phyloP scores from a whole-genome alignment of 2,888 invertebrate species.

The Actias luna region DNA sequence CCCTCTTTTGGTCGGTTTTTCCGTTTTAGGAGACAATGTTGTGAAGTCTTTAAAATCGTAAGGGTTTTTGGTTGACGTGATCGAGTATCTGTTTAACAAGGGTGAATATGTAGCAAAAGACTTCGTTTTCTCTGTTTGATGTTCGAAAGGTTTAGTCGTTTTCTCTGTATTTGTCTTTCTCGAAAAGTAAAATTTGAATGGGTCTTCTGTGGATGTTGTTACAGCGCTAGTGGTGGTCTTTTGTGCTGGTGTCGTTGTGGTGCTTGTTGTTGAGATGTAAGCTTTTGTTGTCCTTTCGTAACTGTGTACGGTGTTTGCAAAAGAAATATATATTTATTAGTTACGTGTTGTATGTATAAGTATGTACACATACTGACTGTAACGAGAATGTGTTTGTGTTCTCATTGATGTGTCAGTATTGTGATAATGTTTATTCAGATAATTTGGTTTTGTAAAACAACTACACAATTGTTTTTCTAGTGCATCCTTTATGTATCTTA shows the following conservation, averaged over 20 bases:
- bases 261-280: conserved; percentile 62
- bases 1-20: conserved; percentile 51
- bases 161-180: conserved; percentile 48
- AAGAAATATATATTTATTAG: conserved; percentile 36
- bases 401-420: conserved; percentile 52
- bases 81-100: conserved; percentile 65
- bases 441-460: conserved; percentile 22
- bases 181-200: conserved; percentile 53
- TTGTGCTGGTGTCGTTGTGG: conserved; percentile 42
- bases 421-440: conserved; percentile 37
- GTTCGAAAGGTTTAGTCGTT: conserved; percentile 36
- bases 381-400: conserved; percentile 51
- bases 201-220: conserved; percentile 34
- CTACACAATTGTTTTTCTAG: not conserved
- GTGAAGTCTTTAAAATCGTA: conserved; percentile 77
- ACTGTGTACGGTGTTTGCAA: conserved; percentile 60
- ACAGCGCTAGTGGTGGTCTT: conserved; percentile 5
- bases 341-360: conserved; percentile 46
- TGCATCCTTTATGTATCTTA: too few species aligned
- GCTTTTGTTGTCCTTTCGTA: conserved; percentile 73
- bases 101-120: conserved; percentile 50
- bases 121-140: conserved; percentile 54
- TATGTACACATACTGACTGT: conserved; percentile 56
- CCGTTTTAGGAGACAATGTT: conserved; percentile 58
- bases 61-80: conserved; percentile 80